phyloP scores from a whole-genome alignment of 1,140 invertebrate species.

The Drosophila biarmipes region DNA sequence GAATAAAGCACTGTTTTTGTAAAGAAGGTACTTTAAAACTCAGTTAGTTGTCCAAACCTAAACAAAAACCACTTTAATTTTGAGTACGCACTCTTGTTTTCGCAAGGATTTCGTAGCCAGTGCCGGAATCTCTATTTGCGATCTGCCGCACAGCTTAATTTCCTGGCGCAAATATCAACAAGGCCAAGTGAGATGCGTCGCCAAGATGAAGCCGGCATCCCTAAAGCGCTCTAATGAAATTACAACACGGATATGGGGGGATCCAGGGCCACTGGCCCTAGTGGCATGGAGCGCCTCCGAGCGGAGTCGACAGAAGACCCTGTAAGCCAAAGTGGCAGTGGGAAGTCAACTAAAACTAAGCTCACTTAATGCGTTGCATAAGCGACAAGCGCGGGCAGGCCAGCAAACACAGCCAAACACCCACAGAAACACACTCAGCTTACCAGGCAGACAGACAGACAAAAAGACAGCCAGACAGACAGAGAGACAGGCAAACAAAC shows the following conservation, averaged over 20 bases:
- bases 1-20: not conserved
- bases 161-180: constrained; percentile 78
- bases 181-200: constrained; percentile 38
- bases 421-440: not conserved
- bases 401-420: constrained; percentile 17
- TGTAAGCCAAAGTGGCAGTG: constrained; percentile 78
- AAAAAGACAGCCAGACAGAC: not conserved
- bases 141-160: constrained; percentile 69
- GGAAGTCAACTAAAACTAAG: constrained; percentile 81
- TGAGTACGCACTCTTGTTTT: constrained; percentile 6
- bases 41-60: too few relatives aligned
- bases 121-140: constrained; percentile 26
- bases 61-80: not conserved
- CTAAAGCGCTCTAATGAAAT: constrained; percentile 71
- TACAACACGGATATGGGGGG: constrained; percentile 36
- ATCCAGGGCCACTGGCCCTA: constrained; percentile 1
- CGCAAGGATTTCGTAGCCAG: constrained; percentile 4
- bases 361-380: constrained; percentile 78
- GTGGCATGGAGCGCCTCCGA: not conserved
- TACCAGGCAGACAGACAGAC: not conserved
- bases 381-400: constrained; percentile 47
- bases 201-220: constrained; percentile 41
- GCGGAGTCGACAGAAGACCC: constrained; percentile 18
- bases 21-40: not conserved
- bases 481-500: constrained; percentile 4